These are phyloP conservation scores for Thalassophryne amazonica DNA, from an alignment of 2,797 vertebrate species.

Conservation along the genomic window DNA sequence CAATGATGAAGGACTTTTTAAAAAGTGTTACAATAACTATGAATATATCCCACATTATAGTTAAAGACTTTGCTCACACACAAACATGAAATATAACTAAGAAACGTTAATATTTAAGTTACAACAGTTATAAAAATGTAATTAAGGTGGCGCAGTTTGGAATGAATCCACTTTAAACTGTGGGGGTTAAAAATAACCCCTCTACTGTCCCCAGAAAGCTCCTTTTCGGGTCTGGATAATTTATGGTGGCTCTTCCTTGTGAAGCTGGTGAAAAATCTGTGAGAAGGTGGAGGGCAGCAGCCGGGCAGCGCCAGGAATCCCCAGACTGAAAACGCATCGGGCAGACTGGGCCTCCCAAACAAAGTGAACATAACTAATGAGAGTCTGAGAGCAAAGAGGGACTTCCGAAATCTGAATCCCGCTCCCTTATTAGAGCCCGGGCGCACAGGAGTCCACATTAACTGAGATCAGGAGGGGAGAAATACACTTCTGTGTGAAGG, in stretches of 20 bases:
- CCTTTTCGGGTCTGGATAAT: conserved; percentile 20
- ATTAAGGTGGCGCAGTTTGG: too few species aligned
- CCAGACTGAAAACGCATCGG: conserved; percentile 42
- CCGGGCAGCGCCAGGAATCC: conserved; percentile 30
- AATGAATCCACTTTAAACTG: too few species aligned
- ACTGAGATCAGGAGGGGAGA: conserved; percentile 12
- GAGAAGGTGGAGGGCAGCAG: conserved; percentile 39
- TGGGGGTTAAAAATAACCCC: too few species aligned
- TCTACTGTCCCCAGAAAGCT: not conserved
- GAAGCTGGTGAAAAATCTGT: conserved; percentile 49
- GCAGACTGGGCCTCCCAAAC: conserved; percentile 12
- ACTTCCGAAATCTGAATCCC: conserved; percentile 44
- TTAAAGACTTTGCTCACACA: too few species aligned
- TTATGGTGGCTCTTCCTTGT: conserved; percentile 35
- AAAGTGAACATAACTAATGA: conserved; percentile 54
- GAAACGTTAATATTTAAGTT: too few species aligned
- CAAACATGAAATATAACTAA: too few species aligned
- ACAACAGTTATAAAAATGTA: too few species aligned
- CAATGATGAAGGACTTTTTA: too few species aligned
- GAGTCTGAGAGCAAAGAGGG: conserved; percentile 45
- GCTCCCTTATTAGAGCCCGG: conserved; percentile 45
- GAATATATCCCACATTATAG: too few species aligned
- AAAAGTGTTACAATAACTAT: too few species aligned
- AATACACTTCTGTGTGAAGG: conserved; percentile 5
- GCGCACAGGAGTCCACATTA: conserved; percentile 30